These are phyloP conservation scores for Percopsis transmontana DNA, from an alignment of 2,113 vertebrate species.

Conservation along the genomic window DNA sequence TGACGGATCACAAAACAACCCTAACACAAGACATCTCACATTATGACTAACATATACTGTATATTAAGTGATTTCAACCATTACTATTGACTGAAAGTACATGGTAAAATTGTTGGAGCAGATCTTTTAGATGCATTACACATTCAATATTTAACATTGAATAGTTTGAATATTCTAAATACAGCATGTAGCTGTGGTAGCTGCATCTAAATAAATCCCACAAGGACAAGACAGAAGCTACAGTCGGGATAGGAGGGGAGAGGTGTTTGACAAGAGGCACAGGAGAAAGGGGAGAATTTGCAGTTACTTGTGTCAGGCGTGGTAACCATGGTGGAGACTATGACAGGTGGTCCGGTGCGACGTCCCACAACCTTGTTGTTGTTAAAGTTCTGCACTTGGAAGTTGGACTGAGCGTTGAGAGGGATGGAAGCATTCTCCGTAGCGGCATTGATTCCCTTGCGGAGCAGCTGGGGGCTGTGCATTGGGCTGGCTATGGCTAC, in stretches of 20 bases:
- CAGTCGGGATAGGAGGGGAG: background rate
- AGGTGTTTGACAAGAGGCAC: slow-evolving; percentile 8
- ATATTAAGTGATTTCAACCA: no score
- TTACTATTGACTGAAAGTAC: no score
- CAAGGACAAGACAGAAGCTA: background rate
- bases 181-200: no score
- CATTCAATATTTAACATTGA: no score
- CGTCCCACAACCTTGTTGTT: slow-evolving; percentile 85
- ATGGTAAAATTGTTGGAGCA: no score
- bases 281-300: slow-evolving; percentile 8
- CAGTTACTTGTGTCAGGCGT: slow-evolving; percentile 93
- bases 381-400: slow-evolving; percentile 69
- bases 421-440: slow-evolving; percentile 66
- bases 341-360: slow-evolving; percentile 92
- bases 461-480: slow-evolving; percentile 86
- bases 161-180: no score
- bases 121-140: no score
- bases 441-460: slow-evolving; percentile 72
- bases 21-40: no score
- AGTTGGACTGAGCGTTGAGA: slow-evolving; percentile 34
- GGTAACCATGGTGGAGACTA: slow-evolving; percentile 90
- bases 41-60: no score
- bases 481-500: slow-evolving; percentile 76
- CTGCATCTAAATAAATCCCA: no score
- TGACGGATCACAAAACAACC: no score